Base-by-base conservation (phyloP, 2,888 invertebrate species). In the Acrocera orbiculus region DNA sequence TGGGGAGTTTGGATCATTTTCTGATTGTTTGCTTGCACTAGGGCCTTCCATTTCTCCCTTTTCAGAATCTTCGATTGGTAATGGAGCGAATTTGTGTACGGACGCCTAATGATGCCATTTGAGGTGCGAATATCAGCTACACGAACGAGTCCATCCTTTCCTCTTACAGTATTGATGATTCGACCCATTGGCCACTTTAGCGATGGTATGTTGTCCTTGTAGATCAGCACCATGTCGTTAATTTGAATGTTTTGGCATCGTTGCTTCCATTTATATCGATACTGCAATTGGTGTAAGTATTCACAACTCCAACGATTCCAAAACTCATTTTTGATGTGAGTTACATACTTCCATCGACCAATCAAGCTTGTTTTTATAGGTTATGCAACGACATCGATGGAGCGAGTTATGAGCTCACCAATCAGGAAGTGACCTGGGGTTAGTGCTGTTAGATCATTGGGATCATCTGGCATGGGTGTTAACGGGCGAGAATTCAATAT, bases 81-180 rank as follows among this genome's bases (percentile, higher is more conserved):
- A 30, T 15, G n/a, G n/a, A 3, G n/a, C 22, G 1, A 29, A 8
- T 22, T n/a, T 22, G n/a, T 9, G 9, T 14, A 30, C 15, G 30
- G 15, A 4, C 30, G 11, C 15, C 22, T 22, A 4, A 30, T 9
- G 13, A 2, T 9, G 8, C 22, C 22, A 10, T 7, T 5, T 10
- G 17, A 11, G 10, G 15, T 22, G 13, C 15, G 11, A 11, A 32
- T 5, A 5, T 14, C 16, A 10, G 17, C 26, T 5, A 15, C 42
- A 16, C 47, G 31, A 6, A 45, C 43, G 1, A 39, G 20, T 4
- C 41, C 42, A 34, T 47, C 47, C 2, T 28, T 4, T 17, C 46
- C 46, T 7, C 43, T 45, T 17, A 44, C 38, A n/a, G 43, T 15
- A 5, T 42, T 23, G 4, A 16, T 16, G 4, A 28, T n/a, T 4